Evolutionary conservation across 30 jellyfish, hydroid and myxozoan genomes (phyloP), one percentile per base, ranked within the genome.

Genomic region (Turritopsis dohrnii): DNA sequence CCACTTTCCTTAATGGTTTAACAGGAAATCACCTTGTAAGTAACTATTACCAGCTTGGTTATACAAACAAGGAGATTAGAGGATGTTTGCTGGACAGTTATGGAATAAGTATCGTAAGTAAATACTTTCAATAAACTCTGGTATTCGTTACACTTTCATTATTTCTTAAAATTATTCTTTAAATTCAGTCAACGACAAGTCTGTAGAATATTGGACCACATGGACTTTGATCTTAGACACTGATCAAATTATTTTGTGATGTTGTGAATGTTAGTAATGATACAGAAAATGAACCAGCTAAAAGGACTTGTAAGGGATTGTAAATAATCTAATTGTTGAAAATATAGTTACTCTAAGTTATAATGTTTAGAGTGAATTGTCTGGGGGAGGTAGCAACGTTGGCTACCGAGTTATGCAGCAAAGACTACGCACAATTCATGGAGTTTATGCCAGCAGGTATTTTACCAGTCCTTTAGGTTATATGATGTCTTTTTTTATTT

Each of bases 391-490:
- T 21, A 9, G 41, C 22, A 21, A 20, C 30, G 71, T 66, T 82
- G 88, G 88, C 21, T 69, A 82, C 24, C 18, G 88, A 27, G 87
- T 82, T 21, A 81, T 81, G 87, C 28, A 74, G 81, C 52, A 52
- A 52, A 53, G 87, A 65, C 66, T 82, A 19, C 85, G 73, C 22
- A 29, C 30, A 20, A 30, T 52, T 21, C 21, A 60, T 60, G 85
- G 88, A 19, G 74, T 82, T 28, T 23, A n/a, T 82, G 88, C 31
- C 29, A 82, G 88, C 81, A 69, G 88, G 54, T 0, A 60, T 23
- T 23, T 60, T 18, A 60, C 21, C 21, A 60, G 21, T 60, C 21
- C 19, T 60, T 60, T 60, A n/a, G n/a, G n/a, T n/a, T n/a, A n/a
- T n/a, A n/a, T n/a, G n/a, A n/a, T n/a, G n/a, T n/a, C n/a, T n/a